These are phyloP conservation scores for Pseudolaguvia tuberculata DNA, from an alignment of 2,113 vertebrate genomes.

Conservation along the genomic window DNA sequence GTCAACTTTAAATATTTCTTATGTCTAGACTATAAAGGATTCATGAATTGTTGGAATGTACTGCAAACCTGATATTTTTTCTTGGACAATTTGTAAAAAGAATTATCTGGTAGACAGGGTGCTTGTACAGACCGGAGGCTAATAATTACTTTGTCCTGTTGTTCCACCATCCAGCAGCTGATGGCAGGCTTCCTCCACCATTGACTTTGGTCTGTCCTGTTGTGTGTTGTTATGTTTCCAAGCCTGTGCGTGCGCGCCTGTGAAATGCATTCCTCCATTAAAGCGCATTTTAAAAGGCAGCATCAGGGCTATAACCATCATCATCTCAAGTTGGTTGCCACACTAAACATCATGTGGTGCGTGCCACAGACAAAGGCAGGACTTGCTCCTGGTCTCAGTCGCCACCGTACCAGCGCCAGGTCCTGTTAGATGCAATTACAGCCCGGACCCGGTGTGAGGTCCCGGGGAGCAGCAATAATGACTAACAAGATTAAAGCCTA, in stretches of 20 bases:
- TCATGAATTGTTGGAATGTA: not conserved
- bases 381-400: slow-evolving; percentile 56
- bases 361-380: slow-evolving; percentile 68
- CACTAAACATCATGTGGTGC: slow-evolving; percentile 69
- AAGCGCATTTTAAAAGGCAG: slow-evolving; percentile 71
- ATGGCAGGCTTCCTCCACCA: slow-evolving; percentile 74
- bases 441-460: slow-evolving; percentile 70
- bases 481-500: slow-evolving; percentile 69
- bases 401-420: slow-evolving; percentile 58
- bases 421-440: slow-evolving; percentile 70
- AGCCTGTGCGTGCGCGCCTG: slow-evolving; percentile 63
- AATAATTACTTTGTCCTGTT: not conserved
- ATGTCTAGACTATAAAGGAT: not conserved
- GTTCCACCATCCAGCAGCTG: slow-evolving; percentile 57
- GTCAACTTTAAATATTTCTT: not conserved
- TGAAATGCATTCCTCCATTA: slow-evolving; percentile 72
- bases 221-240: slow-evolving; percentile 62
- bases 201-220: slow-evolving; percentile 47
- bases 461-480: slow-evolving; percentile 66
- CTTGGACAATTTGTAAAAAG: not conserved
- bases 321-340: slow-evolving; percentile 67
- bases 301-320: slow-evolving; percentile 72
- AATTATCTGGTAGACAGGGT: slow-evolving; percentile 3
- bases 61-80: not conserved
- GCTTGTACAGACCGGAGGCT: not conserved